Evolutionary conservation across 2,888 invertebrate species (phyloP), one percentile per base, ranked within the genome.

Genomic region (Tenthredo mesomela): DNA sequence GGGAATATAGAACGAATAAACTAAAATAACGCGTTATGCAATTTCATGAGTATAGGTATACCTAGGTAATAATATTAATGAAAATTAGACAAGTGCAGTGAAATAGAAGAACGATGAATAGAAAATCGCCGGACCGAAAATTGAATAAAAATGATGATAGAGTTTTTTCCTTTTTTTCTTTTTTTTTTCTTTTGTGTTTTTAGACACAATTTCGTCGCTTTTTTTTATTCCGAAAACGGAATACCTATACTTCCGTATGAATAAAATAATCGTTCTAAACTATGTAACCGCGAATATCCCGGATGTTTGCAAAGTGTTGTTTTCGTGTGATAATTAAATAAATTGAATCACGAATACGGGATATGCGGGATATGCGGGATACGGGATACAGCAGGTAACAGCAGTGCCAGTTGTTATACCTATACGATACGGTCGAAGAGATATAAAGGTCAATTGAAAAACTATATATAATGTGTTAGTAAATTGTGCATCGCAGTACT

Each of bases 361-460:
- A 50, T n/a, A 43, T 43, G 12, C 40, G 40, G 40, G 40, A 40
- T 40, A 40, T 54, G 47, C 47, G 47, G 47, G 47, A 47, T 47
- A 4, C 43, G 43, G 43, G 43, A 43, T 43, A 43, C 47, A 47
- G 37, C 9, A 15, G 47, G 18, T 29, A 54, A 5, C 29, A 15
- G 15, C 7, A 29, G 37, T 18, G 4, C 29, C 50, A 12, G 15
- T 29, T 15, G 75, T 12, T 37, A n/a, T 33, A 7, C 0, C 37
- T 37, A 40, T 37, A 40, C 29, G 15, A 71, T 71, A 73, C 84
- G 67, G 73, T 84, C 40, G 70, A 33, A 37, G 40, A n/a, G 65
- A 15, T 29, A 58, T 37, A 50, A 71, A 58, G 77, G 77, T 54
- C 50, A 33, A 77, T 77, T 77, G 50, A 54, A 77, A 50, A 50